Evolutionary conservation across 2,113 vertebrate genomes (phyloP), one percentile per base, ranked within the genome.

Genomic region (Malurus elegans): DNA sequence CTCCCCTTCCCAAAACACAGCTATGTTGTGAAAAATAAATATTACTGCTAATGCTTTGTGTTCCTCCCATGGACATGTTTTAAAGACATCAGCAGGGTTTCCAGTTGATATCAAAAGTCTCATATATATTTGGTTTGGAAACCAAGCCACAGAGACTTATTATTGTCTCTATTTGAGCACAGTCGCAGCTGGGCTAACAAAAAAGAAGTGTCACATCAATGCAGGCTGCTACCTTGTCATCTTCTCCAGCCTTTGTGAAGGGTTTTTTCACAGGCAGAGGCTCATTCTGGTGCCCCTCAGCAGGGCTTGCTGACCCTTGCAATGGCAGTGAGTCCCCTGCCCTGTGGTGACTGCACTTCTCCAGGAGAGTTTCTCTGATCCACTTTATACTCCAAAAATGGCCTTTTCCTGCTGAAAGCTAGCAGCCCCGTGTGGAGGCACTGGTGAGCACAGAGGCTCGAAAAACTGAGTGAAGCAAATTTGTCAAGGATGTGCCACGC

Each of bases 401-500:
- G 2, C 12, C 16, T 93, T 69, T 86, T 82, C 29, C 32, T 70
- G 7, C 11, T n/a, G 50, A 70, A 85, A 72, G 31, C 8, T 15
- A 70, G 8, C 12, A 69, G 21, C 7, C 14, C 12, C 5, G 1
- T 31, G 21, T 3, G 16, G 26, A 84, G n/a, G 19, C 42, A 44
- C 26, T 26, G 40, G 11, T 54, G 72, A 75, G 23, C 48, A 50
- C 18, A 47, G 25, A 7, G 21, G n/a, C 44, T 90, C 0, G 1
- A 76, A 61, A 83, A 70, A 42, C 2, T 0, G 4, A 61, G 24
- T 7, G 25, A 72, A 34, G 8, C 6, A 42, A 80, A 83, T 58
- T 44, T 1, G 2, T 29, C 45, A 42, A 66, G 29, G 36, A 48
- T 1, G 2, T 84, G 9, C 14, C 31, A 45, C 0, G 1, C 20